Evolutionary conservation across 2,888 invertebrate genomes (phyloP).

Genomic region (Drosophila rubida): DNA sequence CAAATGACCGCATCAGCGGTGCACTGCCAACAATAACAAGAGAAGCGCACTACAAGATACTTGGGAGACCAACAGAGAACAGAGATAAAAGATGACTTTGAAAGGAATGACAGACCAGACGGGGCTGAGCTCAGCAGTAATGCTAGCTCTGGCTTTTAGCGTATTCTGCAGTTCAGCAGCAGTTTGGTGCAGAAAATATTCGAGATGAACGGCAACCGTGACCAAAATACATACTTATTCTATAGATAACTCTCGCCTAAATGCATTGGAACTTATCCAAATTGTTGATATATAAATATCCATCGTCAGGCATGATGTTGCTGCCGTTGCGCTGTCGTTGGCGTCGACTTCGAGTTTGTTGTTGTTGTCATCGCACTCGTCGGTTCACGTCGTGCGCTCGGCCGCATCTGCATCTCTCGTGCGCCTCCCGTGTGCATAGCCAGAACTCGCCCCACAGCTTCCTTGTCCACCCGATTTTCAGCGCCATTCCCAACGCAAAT

Average conservation of each 20-base stretch:
- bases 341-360: not conserved
- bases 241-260: slow-evolving; percentile 81
- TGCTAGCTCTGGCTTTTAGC: not conserved
- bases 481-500: slow-evolving; percentile 5
- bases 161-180: slow-evolving; percentile 23
- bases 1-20: slow-evolving; percentile 43
- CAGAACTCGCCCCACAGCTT: not conserved
- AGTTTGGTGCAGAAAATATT: slow-evolving; percentile 76
- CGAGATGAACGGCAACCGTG: slow-evolving; percentile 67
- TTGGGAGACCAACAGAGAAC: not conserved
- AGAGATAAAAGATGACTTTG: not conserved
- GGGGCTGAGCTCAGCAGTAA: slow-evolving; percentile 5
- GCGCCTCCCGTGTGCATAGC: slow-evolving; percentile 51
- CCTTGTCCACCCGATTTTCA: slow-evolving; percentile 8
- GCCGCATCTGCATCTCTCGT: slow-evolving; percentile 65
- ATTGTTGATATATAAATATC: slow-evolving; percentile 84
- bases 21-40: slow-evolving; percentile 37
- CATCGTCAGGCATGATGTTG: slow-evolving; percentile 63
- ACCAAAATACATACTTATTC: slow-evolving; percentile 74
- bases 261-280: slow-evolving; percentile 84
- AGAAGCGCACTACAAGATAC: not conserved
- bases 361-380: slow-evolving; percentile 30
- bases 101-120: not conserved
- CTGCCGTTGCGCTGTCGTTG: not conserved
- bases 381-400: slow-evolving; percentile 66